Percentiles rank a stretch among this genome's conserved stretches.
Conservation (phyloP, 2,113 vertebrate genomes). For the Gymnocephalus cernua region DNA sequence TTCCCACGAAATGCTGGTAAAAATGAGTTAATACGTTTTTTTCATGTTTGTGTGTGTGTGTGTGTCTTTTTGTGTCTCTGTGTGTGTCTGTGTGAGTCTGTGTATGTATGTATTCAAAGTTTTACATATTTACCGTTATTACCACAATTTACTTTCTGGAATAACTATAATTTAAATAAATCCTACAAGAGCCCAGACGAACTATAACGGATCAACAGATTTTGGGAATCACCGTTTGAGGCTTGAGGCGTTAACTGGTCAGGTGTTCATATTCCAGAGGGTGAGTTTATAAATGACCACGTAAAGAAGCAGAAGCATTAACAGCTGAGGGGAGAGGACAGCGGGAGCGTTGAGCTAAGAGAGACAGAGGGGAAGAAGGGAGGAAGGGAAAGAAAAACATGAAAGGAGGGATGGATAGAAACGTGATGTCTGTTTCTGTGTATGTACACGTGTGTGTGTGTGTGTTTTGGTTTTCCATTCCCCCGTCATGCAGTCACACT, state of each 20-base stretch:
- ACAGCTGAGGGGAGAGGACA: conserved; percentile 69
- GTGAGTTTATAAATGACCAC: conserved; percentile 76
- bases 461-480: background rate
- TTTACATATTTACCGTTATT: background rate
- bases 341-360: conserved; percentile 63
- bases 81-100: accelerated
- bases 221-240: background rate
- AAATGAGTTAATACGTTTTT: too few relatives aligned
- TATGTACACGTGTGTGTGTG: conserved; percentile 11
- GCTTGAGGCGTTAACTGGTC: background rate
- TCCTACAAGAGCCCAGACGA: background rate
- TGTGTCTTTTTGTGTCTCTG: too few relatives aligned
- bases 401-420: conserved; percentile 4
- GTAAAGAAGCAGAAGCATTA: conserved; percentile 71
- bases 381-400: conserved; percentile 1
- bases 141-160: background rate
- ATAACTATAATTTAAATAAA: conserved; percentile 10
- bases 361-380: conserved; percentile 19
- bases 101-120: background rate
- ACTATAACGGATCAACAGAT: background rate
- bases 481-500: background rate
- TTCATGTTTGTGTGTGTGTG: too few relatives aligned
- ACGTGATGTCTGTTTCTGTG: background rate
- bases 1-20: too few relatives aligned
- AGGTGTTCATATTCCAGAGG: conserved; percentile 68